Conservation (phyloP, 1,140 invertebrate genomes). For the Aphidius ervi region DNA sequence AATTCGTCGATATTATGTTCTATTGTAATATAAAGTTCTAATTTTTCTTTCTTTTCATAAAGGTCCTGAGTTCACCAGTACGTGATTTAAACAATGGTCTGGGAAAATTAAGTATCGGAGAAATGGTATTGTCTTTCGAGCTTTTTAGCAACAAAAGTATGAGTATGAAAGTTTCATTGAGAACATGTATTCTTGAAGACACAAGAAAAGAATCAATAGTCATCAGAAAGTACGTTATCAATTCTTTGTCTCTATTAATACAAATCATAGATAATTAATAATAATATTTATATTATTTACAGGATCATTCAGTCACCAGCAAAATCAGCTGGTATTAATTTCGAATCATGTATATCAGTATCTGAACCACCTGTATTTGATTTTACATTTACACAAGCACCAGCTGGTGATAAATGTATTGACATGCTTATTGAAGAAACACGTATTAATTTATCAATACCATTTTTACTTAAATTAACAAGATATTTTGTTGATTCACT, state of each 20-base stretch:
- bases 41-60: constrained; percentile 20
- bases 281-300: constrained; percentile 30
- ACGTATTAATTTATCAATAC: constrained; percentile 67
- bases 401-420: constrained; percentile 60
- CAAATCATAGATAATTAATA: not conserved
- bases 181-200: constrained; percentile 68
- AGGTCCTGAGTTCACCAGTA: constrained; percentile 69
- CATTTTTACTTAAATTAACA: constrained; percentile 65
- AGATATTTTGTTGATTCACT: constrained; percentile 66
- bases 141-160: constrained; percentile 68
- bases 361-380: constrained; percentile 66
- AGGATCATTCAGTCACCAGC: constrained; percentile 68
- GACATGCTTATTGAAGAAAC: constrained; percentile 71
- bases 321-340: constrained; percentile 56
- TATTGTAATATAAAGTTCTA: not conserved
- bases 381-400: constrained; percentile 61
- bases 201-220: constrained; percentile 63
- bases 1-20: constrained; percentile 2
- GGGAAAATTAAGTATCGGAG: constrained; percentile 68
- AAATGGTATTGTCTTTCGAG: constrained; percentile 61
- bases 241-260: too few relatives aligned
- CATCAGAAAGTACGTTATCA: constrained; percentile 53
- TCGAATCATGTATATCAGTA: constrained; percentile 59
- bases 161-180: constrained; percentile 68
- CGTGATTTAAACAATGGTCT: constrained; percentile 69